phyloP scores from a whole-genome alignment of 2,888 invertebrate species.

The Acutogordius australiensis region DNA sequence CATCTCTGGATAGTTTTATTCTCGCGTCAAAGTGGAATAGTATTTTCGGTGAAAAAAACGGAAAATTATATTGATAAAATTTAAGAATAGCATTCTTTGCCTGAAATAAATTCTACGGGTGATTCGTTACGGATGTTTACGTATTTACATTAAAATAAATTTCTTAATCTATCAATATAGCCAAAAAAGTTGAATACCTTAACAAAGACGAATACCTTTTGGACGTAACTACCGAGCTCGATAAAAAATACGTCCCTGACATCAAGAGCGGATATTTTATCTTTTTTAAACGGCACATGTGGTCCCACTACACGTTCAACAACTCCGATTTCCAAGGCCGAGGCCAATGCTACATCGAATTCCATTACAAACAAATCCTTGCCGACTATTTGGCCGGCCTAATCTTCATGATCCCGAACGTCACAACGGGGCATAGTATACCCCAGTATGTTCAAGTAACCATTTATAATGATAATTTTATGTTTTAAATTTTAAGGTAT shows the following conservation, averaged over 20 bases:
- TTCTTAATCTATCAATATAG: conserved; percentile 16
- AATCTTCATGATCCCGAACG: not conserved
- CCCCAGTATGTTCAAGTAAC: conserved; percentile 6
- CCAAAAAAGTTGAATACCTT: conserved; percentile 18
- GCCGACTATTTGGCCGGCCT: conserved; percentile 2
- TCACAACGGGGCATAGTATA: not conserved
- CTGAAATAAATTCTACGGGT: no score
- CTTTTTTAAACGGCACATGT: not conserved
- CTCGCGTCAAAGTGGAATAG: no score
- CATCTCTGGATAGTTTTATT: no score
- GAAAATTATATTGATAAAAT: no score
- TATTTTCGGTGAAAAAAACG: no score
- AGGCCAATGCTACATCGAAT: conserved; percentile 6
- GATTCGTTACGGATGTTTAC: not conserved
- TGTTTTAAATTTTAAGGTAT: no score
- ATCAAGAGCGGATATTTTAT: not conserved
- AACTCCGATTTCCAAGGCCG: not conserved
- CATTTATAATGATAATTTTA: no score
- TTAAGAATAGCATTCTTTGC: no score
- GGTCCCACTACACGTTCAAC: not conserved
- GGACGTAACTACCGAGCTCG: conserved; percentile 20
- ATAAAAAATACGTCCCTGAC: conserved; percentile 16
- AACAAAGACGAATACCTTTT: conserved; percentile 20
- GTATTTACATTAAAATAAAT: not conserved
- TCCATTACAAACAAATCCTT: conserved; percentile 6